Evolutionary conservation across 2,113 vertebrate species (phyloP), one percentile per base, ranked within the genome.

Genomic region (Mus musculus): DNA sequence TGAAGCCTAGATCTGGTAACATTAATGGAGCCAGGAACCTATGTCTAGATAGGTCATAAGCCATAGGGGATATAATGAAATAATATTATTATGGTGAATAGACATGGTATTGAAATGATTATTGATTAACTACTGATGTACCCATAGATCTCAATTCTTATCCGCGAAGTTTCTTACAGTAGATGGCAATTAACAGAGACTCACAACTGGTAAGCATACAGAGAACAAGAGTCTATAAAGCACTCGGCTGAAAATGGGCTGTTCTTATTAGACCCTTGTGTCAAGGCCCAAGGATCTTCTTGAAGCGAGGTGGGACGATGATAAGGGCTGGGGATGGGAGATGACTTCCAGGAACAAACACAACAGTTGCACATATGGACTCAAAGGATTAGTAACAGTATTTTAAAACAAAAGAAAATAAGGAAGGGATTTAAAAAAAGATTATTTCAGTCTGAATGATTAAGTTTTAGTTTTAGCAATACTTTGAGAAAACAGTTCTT

Each of bases 401-500:
- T 84, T 84, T 61, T 30, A 42, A 84, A 39, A 63, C 0, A 63
- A 85, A 63, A 46, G 14, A 46, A 85, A 85, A 11, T 82, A 39
- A 39, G 17, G 85, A 75, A 56, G 59, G 56, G 93, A 87, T 2
- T 1, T 14, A 84, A n/a, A 9, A 54, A 69, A 67, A n/a, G n/a
- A 73, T 93, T 26, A 77, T 89, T 85, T 93, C 33, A 75, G 63
- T 69, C 46, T 86, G 42, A 42, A 69, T 86, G 63, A 69, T 69
- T 49, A 69, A 49, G 28, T 86, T 49, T 86, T 36, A 86, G 59
- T 63, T 42, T 92, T 78, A 19, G 30, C 17, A 90, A 56, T 26
- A 5, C 7, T 81, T 78, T 95, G 20, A 92, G 30, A 86, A 96
- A 93, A 80, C n/a, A 33, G 94, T 67, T 20, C 72, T 98, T 99